Evolutionary conservation across 2,797 vertebrate genomes (phyloP), one percentile per base, ranked within the genome.

Genomic region (Pogonophryne albipinna): DNA sequence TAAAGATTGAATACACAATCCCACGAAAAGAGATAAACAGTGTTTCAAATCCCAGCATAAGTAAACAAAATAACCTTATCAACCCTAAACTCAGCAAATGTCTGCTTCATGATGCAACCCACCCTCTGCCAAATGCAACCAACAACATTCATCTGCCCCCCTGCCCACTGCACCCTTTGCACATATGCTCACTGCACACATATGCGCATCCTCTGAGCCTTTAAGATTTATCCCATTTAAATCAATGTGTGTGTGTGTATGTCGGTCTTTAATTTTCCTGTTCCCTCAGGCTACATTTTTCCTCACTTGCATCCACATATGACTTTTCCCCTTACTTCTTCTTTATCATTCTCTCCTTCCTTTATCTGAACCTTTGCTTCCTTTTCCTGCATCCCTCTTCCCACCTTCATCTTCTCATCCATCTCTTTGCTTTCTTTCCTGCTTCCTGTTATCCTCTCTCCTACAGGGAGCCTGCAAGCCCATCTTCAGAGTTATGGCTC

Each of bases 401-500:
- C 60, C 44, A 5, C 20, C 34, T 34, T 23, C 51, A 38, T 41
- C 66, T 58, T 12, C 12, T 19, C 11, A n/a, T 77, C 68, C 50
- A 57, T 74, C 52, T 10, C 45, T 56, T 53, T 27, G 1, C 52
- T 66, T 45, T 51, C 19, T 53, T 71, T 27, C 23, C 61, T 51
- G 0, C 49, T 64, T 27, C 27, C 51, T 19, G 16, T 44, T 58
- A 55, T 67, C 69, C 53, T 11, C 23, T 44, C 60, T 65, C 64
- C 71, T 60, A 46, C 75, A 51, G 71, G 72, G 64, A 78, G 69
- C 63, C 51, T 38, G 51, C 50, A 4, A 82, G 58, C 78, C 72
- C 83, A 71, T 84, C 84, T 76, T 73, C 46, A 69, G 79, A 85
- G 80, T 84, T 81, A 90, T 78, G 76, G 79, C 79, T 90, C 76